Evolutionary conservation across 1,140 invertebrate genomes (phyloP).

Genomic region (Drosophila azteca): DNA sequence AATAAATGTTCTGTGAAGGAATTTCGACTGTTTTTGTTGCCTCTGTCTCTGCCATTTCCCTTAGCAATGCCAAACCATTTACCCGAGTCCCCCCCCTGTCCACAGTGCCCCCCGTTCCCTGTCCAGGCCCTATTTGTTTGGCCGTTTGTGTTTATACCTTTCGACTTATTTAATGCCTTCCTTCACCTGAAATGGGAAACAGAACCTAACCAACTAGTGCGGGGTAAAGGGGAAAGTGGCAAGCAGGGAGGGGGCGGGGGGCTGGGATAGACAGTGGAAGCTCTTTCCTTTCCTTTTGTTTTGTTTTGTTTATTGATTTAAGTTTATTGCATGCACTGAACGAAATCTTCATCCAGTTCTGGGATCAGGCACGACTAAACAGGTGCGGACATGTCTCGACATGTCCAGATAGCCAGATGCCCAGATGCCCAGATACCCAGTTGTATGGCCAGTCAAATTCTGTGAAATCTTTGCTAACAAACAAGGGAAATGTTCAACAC

Average conservation of each 20-base stretch:
- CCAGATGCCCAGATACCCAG: no score
- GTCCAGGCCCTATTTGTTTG: constrained; percentile 70
- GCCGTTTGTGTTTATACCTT: constrained; percentile 76
- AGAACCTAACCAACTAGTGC: constrained; percentile 52
- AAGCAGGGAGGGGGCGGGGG: constrained; percentile 6
- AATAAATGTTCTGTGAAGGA: constrained; percentile 83
- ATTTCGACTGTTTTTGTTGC: constrained; percentile 77
- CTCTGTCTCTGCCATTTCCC: constrained; percentile 40
- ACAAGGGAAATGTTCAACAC: constrained; percentile 20
- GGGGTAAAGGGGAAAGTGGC: constrained; percentile 5
- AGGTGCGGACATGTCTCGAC: no score
- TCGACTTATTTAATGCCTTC: constrained; percentile 76
- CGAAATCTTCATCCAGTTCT: not conserved
- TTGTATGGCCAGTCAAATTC: not conserved
- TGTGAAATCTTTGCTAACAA: constrained; percentile 2
- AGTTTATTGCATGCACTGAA: constrained; percentile 60
- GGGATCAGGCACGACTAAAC: not conserved
- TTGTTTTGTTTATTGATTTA: constrained; percentile 72
- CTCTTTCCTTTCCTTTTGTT: constrained; percentile 36
- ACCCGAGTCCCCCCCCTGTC: constrained; percentile 11
- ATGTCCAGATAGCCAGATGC: no score
- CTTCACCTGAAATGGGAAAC: constrained; percentile 70
- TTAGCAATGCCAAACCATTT: constrained; percentile 61
- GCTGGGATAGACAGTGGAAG: constrained; percentile 53
- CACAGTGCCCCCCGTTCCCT: constrained; percentile 10